Base-by-base conservation (phyloP, 2,888 invertebrate genomes). In the Aporophyla nigra region DNA sequence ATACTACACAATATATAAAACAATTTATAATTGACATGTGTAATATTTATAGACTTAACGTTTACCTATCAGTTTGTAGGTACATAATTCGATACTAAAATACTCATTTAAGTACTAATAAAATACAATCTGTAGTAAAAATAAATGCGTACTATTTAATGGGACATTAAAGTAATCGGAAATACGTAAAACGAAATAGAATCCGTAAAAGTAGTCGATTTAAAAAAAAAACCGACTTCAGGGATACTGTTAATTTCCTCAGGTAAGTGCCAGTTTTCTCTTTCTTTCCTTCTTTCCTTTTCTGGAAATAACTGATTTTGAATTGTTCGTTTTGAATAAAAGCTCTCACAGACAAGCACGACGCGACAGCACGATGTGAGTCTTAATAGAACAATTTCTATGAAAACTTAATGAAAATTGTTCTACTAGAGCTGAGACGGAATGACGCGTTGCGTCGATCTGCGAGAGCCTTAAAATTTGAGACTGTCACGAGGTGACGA, bases 171-270 rank as follows among this genome's bases (percentile, higher is more conserved):
- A 67, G 61, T 66, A 61, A 58, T 70, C n/a, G 56, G 9, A 56
- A 80, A 78, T 61, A 49, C 33, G 27, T 56, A 24, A 78, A 69
- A 59, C 14, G 54, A 51, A 69, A 69, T 59, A 65, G 24, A 78
- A 53, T 43, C 9, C 21, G 19, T 24, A 21, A 66, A 70, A 12
- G 46, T 24, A 70, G 66, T 51, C 21, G 43, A 21, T 78, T 59
- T 24, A 59, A 59, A 51, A 59, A 24, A 40, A 27, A 49, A 21
- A n/a, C 53, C 24, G 16, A n/a, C 14, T 9, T 27, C 5, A 4
- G 24, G 43, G 21, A 27, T 7, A 54, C 21, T 63, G 27, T 68
- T 24, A 63, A 40, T 78, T 54, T 49, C 49, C 49, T 46, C 46
- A 24, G 43, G 24, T 46, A 43, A n/a, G n/a, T n/a, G n/a, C n/a